phyloP scores from a whole-genome alignment of 2,113 vertebrate genomes.

The Calonectris borealis region DNA sequence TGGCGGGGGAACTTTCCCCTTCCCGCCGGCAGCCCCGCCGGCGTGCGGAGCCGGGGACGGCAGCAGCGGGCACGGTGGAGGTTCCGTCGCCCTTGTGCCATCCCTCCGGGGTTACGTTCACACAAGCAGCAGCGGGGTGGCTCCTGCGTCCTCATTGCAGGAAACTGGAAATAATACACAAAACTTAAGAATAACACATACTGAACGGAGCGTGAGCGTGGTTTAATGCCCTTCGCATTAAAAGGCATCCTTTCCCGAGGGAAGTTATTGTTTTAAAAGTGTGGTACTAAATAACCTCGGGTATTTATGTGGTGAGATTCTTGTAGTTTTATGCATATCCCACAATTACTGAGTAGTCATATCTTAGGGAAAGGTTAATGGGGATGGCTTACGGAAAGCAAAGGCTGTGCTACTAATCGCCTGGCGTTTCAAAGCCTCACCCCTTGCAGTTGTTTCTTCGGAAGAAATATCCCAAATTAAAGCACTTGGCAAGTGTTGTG shows the following conservation, averaged over 20 bases:
- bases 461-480: neutral
- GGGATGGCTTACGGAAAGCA: neutral
- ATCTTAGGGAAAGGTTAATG: neutral
- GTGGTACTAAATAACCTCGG: accelerated
- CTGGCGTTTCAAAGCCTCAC: neutral
- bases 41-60: neutral
- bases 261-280: too few species aligned
- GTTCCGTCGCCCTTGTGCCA: too few species aligned
- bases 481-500: neutral
- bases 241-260: neutral
- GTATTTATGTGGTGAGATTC: neutral
- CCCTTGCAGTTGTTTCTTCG: neutral
- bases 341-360: accelerated
- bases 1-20: neutral
- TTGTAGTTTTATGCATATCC: accelerated
- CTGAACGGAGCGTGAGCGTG: accelerated
- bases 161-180: accelerated
- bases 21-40: neutral
- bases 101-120: accelerated
- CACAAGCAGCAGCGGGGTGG: accelerated
- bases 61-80: neutral
- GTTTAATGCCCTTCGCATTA: accelerated
- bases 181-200: accelerated
- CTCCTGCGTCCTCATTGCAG: accelerated
- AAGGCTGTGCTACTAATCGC: accelerated